Percentiles rank a stretch among this genome's conserved stretches.
phyloP scores from a whole-genome alignment of 2,888 invertebrate genomes.

The Sarcophaga subvicina region DNA sequence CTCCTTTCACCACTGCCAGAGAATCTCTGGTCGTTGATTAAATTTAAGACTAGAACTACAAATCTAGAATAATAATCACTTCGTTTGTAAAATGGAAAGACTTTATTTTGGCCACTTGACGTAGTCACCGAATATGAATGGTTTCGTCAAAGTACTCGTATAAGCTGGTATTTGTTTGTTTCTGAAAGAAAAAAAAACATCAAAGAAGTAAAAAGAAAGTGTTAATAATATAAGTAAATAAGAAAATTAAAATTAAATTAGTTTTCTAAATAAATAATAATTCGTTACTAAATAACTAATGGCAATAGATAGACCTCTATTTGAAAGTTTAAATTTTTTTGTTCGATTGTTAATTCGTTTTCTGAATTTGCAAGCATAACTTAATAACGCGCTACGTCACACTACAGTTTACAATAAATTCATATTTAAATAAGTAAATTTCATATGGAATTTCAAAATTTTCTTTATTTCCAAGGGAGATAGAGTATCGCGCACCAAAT shows the following conservation, averaged over 20 bases:
- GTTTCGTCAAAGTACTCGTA: constrained; percentile 77
- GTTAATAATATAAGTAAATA: neutral
- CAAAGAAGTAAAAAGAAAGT: neutral
- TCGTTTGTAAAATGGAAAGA: neutral
- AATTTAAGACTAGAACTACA: constrained; percentile 14
- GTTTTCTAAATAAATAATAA: neutral
- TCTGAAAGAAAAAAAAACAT: constrained; percentile 69
- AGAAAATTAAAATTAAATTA: neutral
- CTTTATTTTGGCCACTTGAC: constrained; percentile 67
- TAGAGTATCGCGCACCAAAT: no score
- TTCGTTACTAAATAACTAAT: no score
- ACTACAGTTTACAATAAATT: no score
- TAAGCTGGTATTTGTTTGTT: constrained; percentile 78
- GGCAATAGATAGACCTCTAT: no score
- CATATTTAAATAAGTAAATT: no score
- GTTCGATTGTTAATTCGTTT: no score
- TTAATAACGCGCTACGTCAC: no score
- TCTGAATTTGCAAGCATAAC: no score
- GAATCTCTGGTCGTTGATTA: constrained; percentile 12
- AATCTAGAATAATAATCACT: constrained; percentile 4
- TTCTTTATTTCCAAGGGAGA: no score
- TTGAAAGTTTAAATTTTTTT: no score
- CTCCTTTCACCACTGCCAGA: neutral
- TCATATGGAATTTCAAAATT: no score
- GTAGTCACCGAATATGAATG: constrained; percentile 79